Evolutionary conservation across 2,113 vertebrate genomes (phyloP).

Genomic region (Orcinus orca): DNA sequence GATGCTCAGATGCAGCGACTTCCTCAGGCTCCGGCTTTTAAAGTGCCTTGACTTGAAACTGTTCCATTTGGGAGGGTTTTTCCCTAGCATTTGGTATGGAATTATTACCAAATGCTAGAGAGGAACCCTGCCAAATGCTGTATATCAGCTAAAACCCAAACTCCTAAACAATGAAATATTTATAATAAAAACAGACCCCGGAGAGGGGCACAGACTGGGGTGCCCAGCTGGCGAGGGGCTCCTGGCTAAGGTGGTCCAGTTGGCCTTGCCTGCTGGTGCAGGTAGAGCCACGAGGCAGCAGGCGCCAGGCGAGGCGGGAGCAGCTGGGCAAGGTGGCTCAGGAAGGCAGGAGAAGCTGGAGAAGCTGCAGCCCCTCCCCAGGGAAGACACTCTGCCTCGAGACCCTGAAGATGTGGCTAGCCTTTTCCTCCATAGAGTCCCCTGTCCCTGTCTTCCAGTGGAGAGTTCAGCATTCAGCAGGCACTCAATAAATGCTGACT

Average conservation of each 20-base stretch:
- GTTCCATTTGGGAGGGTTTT: conserved; percentile 74
- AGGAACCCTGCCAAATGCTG: conserved; percentile 72
- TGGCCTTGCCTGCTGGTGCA: not conserved
- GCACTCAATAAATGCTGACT: conserved; percentile 40
- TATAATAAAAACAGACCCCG: conserved; percentile 71
- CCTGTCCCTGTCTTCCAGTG: not conserved
- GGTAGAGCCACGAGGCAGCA: accelerated
- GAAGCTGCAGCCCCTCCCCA: accelerated
- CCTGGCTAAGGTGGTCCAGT: not conserved
- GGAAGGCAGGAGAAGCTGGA: not conserved
- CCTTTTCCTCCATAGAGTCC: too few relatives aligned
- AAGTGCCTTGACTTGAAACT: conserved; percentile 66
- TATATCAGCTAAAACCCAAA: conserved; percentile 74
- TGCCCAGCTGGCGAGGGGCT: conserved; percentile 34
- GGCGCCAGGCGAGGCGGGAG: accelerated
- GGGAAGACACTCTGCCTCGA: not conserved
- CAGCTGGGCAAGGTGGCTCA: accelerated
- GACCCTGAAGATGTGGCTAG: not conserved
- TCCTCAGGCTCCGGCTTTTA: conserved; percentile 53
- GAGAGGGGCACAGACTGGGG: conserved; percentile 58
- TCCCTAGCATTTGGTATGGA: conserved; percentile 78
- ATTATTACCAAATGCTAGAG: conserved; percentile 80
- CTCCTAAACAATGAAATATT: conserved; percentile 79
- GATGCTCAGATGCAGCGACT: not conserved
- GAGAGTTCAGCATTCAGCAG: conserved; percentile 29